These are phyloP conservation scores for Drosophila lacertosa DNA, from an alignment of 1,140 invertebrate species.

Conservation along the genomic window DNA sequence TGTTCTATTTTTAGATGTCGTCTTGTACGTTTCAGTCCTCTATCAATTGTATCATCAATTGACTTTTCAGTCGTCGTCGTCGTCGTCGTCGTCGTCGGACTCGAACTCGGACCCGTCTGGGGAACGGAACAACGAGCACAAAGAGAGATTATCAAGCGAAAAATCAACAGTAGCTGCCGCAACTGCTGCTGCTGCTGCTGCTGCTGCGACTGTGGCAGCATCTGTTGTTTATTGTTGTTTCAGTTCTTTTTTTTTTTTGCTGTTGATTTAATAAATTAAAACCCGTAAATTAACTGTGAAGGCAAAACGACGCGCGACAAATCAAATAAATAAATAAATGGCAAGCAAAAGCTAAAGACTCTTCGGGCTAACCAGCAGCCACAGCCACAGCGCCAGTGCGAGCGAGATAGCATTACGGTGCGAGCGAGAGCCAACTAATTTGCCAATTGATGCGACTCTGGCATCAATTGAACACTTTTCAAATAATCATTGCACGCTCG, in stretches of 20 bases:
- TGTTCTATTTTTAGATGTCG: constrained; percentile 58
- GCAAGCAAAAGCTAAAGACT: constrained; percentile 32
- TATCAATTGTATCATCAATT: constrained; percentile 70
- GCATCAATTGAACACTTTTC: constrained; percentile 44
- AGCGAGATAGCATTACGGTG: not conserved
- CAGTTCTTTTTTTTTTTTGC: no score
- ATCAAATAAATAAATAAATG: constrained; percentile 64
- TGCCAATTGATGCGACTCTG: constrained; percentile 33
- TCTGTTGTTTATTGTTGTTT: constrained; percentile 56
- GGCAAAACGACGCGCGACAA: constrained; percentile 68
- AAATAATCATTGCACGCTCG: constrained; percentile 40
- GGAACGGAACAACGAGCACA: constrained; percentile 4
- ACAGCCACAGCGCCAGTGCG: not conserved
- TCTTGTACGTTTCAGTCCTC: constrained; percentile 31
- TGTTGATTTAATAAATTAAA: constrained; percentile 73
- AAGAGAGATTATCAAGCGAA: constrained; percentile 61
- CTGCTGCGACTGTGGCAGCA: constrained; percentile 15
- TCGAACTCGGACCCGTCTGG: constrained; percentile 10
- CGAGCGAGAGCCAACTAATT: constrained; percentile 6
- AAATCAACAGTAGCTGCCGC: constrained; percentile 54
- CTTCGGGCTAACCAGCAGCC: not conserved
- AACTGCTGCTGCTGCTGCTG: constrained; percentile 2
- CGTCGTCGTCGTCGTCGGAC: constrained; percentile 17
- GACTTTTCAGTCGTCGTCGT: constrained; percentile 45
- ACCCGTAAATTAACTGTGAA: constrained; percentile 70